Evolutionary conservation across 2,888 invertebrate species (phyloP).

Genomic region (Cancer borealis): DNA sequence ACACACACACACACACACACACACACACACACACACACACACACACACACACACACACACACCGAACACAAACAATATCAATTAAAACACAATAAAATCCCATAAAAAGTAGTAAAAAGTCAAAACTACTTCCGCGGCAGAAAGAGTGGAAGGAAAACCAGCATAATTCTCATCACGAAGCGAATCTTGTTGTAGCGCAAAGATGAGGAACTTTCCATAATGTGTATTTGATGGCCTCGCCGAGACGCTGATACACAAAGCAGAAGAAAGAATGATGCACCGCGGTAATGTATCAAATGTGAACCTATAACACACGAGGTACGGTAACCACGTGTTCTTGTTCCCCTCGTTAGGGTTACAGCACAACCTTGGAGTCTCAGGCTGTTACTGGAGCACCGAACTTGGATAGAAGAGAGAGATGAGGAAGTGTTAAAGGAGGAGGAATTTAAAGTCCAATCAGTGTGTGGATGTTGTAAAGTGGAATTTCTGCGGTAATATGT

Average conservation of each 20-base stretch:
- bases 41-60: neutral
- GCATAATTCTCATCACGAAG: neutral
- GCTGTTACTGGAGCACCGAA: neutral
- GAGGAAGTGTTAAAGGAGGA: neutral
- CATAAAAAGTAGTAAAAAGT: neutral
- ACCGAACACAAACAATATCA: neutral
- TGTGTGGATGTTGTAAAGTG: no score
- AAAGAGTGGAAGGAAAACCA: neutral
- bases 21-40: neutral
- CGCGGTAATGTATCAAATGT: neutral
- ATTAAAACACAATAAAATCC: neutral
- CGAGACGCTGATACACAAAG: neutral
- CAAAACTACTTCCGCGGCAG: neutral
- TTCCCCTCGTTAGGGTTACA: neutral
- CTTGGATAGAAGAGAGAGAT: neutral
- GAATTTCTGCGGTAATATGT: no score
- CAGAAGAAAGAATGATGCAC: neutral
- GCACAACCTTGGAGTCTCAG: neutral
- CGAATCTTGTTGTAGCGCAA: neutral
- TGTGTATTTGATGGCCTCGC: conserved; percentile 31
- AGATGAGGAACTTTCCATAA: conserved; percentile 14
- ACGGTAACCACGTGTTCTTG: neutral
- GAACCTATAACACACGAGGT: neutral
- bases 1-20: neutral
- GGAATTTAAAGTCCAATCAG: neutral